Percentiles rank a stretch among this genome's conserved stretches.
phyloP scores from a whole-genome alignment of 2,113 vertebrate genomes.

The Labrus mixtus region DNA sequence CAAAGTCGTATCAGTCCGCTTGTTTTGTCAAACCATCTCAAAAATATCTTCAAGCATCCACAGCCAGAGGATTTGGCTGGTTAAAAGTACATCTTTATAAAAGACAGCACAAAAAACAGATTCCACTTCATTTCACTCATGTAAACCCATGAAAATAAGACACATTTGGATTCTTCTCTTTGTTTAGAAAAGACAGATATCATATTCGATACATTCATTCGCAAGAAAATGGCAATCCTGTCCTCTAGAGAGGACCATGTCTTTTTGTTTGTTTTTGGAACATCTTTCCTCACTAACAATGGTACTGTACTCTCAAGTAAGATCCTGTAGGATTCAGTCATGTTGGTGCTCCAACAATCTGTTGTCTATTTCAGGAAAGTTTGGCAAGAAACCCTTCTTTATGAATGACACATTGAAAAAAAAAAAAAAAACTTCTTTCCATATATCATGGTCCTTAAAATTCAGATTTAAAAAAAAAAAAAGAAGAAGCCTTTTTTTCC shows the following conservation, averaged over 20 bases:
- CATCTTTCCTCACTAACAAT: conserved; percentile 4
- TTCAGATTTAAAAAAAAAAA: conserved; percentile 11
- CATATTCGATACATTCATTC: conserved; percentile 74
- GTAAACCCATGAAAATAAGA: conserved; percentile 85
- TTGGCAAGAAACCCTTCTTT: conserved; percentile 46
- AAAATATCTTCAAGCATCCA: conserved; percentile 89
- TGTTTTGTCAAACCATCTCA: conserved; percentile 82
- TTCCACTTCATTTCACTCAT: conserved; percentile 82
- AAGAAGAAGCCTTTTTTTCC: conserved; percentile 36
- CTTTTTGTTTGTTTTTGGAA: background rate
- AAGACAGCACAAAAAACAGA: conserved; percentile 84
- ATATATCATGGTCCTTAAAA: conserved; percentile 22
- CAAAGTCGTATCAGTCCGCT: conserved; percentile 87
- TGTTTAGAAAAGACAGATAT: conserved; percentile 27
- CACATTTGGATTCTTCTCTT: conserved; percentile 43
- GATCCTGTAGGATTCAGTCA: conserved; percentile 44
- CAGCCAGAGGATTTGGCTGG: conserved; percentile 84
- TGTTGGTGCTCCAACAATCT: conserved; percentile 38
- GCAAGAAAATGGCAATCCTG: conserved; percentile 45
- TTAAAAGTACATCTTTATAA: conserved; percentile 91
- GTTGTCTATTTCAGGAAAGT: conserved; percentile 50
- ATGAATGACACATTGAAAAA: background rate
- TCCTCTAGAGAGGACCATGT: conserved; percentile 27
- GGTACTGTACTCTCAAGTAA: conserved; percentile 36
- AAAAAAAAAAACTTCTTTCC: conserved; percentile 6